Conservation (phyloP, 2,888 invertebrate genomes). For the Matsumyia berberina region DNA sequence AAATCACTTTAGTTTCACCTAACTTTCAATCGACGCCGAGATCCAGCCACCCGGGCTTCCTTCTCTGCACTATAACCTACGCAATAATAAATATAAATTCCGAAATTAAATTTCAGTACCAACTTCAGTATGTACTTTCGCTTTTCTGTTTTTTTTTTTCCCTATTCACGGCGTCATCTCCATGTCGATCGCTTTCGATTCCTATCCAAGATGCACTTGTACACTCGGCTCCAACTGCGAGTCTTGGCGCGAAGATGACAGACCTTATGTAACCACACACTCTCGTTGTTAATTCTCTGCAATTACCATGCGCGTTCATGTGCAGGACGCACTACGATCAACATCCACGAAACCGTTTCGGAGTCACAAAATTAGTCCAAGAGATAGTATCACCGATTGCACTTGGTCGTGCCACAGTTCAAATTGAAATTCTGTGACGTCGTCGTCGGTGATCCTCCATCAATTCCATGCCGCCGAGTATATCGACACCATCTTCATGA, state of each 20-base stretch:
- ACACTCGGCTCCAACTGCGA: neutral
- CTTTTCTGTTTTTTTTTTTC: conserved; percentile 27
- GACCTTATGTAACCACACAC: conserved; percentile 53
- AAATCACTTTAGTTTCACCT: conserved; percentile 48
- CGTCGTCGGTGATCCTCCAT: conserved; percentile 33
- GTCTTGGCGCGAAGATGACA: conserved; percentile 35
- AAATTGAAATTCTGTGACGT: conserved; percentile 22
- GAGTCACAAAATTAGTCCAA: conserved; percentile 45
- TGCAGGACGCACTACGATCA: conserved; percentile 33
- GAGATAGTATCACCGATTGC: conserved; percentile 14
- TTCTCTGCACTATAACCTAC: conserved; percentile 39
- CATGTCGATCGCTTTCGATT: conserved; percentile 59
- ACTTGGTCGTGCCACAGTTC: conserved; percentile 41
- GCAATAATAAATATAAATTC: conserved; percentile 43
- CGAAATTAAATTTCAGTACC: conserved; percentile 28
- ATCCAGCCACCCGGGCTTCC: conserved; percentile 26
- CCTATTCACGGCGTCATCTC: conserved; percentile 44
- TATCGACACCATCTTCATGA: conserved; percentile 34
- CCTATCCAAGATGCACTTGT: conserved; percentile 48
- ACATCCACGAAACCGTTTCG: conserved; percentile 5
- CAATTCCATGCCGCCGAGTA: neutral
- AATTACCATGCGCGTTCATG: conserved; percentile 45
- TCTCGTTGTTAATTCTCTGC: conserved; percentile 34
- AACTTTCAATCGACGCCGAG: conserved; percentile 43
- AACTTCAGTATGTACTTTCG: conserved; percentile 43